Conservation (phyloP, 1,140 invertebrate species). For the Drosophila santomea region DNA sequence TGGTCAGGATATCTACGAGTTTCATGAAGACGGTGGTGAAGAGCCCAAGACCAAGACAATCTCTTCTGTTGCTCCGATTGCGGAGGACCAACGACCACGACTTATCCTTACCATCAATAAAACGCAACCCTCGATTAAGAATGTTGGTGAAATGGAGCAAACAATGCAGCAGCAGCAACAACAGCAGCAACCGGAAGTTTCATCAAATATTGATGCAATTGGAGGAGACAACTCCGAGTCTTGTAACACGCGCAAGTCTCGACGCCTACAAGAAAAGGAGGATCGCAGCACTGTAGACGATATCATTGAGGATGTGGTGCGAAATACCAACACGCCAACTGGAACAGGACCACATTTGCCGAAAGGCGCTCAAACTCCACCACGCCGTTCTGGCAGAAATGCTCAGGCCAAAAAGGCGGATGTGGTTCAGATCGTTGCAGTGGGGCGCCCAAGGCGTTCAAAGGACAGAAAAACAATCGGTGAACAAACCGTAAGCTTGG, state of each 20-base stretch:
- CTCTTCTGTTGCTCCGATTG: background rate
- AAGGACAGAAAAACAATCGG: conserved; percentile 88
- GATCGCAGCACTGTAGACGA: conserved; percentile 93
- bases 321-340: conserved; percentile 87
- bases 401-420: conserved; percentile 64
- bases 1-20: conserved; percentile 91
- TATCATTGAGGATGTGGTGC: conserved; percentile 93
- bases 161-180: conserved; percentile 21
- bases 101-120: conserved; percentile 92
- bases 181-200: conserved; percentile 8
- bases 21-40: conserved; percentile 93
- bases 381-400: conserved; percentile 67
- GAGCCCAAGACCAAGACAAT: conserved; percentile 80
- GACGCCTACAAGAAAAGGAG: conserved; percentile 90
- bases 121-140: conserved; percentile 54
- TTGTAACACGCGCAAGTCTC: conserved; percentile 91
- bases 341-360: conserved; percentile 68
- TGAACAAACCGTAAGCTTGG: conserved; percentile 85
- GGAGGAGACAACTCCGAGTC: conserved; percentile 88
- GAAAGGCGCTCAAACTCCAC: conserved; percentile 78
- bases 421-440: conserved; percentile 84
- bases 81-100: conserved; percentile 87
- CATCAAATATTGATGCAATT: conserved; percentile 26
- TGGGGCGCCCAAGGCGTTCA: conserved; percentile 86
- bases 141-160: conserved; percentile 48